Percentiles rank a stretch among this genome's conserved stretches.
Evolutionary conservation across 2,113 vertebrate species (phyloP).

Genomic region (Bubo blakistoni): DNA sequence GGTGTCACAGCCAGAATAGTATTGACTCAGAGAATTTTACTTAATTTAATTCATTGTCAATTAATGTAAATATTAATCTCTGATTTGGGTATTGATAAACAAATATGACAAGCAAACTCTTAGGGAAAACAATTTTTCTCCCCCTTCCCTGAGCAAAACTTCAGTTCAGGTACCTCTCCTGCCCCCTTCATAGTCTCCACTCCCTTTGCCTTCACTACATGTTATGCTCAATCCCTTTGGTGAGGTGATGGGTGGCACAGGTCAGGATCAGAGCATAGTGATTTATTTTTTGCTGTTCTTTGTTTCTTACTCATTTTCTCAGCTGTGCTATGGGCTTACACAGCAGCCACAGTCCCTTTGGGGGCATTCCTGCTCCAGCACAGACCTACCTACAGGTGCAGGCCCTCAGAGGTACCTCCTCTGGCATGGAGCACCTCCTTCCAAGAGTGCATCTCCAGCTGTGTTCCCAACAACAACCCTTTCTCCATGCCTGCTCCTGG

Average conservation of each 20-base stretch:
- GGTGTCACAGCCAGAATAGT: neutral
- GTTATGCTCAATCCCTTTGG: neutral
- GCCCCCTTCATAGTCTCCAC: neutral
- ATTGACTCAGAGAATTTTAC: neutral
- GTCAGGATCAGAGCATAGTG: neutral
- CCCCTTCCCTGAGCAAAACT: rapidly evolving
- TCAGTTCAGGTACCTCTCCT: neutral
- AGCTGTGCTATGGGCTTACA: neutral
- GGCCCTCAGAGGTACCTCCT: neutral
- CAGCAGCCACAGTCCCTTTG: neutral
- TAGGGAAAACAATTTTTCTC: neutral
- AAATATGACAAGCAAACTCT: neutral
- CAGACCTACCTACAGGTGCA: neutral
- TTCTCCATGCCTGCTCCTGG: neutral
- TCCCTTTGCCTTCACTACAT: neutral
- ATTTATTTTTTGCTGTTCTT: neutral
- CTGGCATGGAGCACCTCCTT: neutral
- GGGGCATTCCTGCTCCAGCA: neutral
- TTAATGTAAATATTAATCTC: neutral
- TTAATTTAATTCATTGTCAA: neutral
- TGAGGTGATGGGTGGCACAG: neutral
- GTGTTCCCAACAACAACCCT: neutral
- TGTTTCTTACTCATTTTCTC: neutral
- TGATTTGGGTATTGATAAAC: neutral
- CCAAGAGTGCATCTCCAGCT: neutral